phyloP scores from a whole-genome alignment of 1,140 invertebrate species.

The Chironomus tepperi region DNA sequence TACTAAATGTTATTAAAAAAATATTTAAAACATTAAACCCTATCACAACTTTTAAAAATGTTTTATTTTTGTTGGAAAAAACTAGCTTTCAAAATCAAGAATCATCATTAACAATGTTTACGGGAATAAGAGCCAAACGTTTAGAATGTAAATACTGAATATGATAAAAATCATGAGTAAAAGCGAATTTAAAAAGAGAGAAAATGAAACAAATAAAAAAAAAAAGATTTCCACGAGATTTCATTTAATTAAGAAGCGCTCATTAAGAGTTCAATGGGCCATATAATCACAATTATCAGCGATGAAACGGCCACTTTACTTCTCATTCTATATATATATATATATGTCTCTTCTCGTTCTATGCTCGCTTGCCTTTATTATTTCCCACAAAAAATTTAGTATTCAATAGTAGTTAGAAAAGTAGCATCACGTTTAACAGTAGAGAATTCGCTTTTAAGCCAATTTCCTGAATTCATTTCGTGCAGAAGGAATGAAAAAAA shows the following conservation, averaged over 20 bases:
- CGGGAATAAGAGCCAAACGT: too few relatives aligned
- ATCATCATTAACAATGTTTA: too few relatives aligned
- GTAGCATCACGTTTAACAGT: conserved; percentile 11
- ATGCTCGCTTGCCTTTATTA: not conserved
- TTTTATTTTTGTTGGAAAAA: too few relatives aligned
- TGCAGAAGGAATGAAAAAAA: not conserved
- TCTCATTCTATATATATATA: not conserved
- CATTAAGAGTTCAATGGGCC: conserved; percentile 18
- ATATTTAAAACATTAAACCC: too few relatives aligned
- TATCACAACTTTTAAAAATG: too few relatives aligned
- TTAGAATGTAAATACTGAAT: too few relatives aligned
- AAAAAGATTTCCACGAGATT: conserved; percentile 2
- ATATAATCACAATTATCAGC: conserved; percentile 19
- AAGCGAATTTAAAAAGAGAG: not conserved
- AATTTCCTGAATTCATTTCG: conserved; percentile 4
- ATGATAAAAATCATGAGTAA: not conserved
- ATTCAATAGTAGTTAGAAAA: conserved; percentile 7
- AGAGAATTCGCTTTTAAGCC: conserved; percentile 1
- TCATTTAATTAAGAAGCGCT: conserved; percentile 13
- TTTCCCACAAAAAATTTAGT: not conserved
- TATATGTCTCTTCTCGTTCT: not conserved
- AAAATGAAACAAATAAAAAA: not conserved
- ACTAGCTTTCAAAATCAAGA: too few relatives aligned
- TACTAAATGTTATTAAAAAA: too few relatives aligned
- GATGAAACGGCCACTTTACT: conserved; percentile 8